Base-by-base conservation (phyloP, 2,797 vertebrate genomes). In the Chrysocyon brachyurus region DNA sequence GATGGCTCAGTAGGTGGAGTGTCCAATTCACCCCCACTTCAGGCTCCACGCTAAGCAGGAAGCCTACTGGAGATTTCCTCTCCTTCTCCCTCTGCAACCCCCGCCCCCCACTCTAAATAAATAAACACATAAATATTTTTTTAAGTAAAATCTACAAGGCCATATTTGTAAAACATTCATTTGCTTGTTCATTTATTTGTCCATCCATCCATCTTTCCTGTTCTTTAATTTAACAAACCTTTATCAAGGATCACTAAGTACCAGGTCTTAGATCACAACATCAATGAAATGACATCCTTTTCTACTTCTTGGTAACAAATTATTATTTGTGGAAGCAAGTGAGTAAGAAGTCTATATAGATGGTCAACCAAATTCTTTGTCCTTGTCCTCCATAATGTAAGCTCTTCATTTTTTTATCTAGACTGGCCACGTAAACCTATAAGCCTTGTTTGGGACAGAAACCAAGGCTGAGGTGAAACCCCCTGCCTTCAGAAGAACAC, bases 81-180 rank as follows among this genome's bases (percentile, higher is more conserved):
- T 68, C 66, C 66, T 4, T 68, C 66, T 63, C 12, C 26, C 26
- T 11, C 40, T 46, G 40, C 40, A 46, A 46, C 40, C 40, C 5
- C 40, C 40, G 1, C 40, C 1, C 40, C 6, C 40, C 5, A 7
- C 40, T 46, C 40, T 46, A 46, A 46, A 46, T 28, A 63, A 28
- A 63, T 12, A 61, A 61, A 61, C 26, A 61, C 22, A 26, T 61
- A 61, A 59, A 59, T 59, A 21, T 68, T 4, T 26, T 61, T 21
- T 11, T 4, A 68, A 94, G 63, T 86, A 40, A 97, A 95, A 90
- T 46, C 77, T 31, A n/a, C 52, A 91, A 87, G 40, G 14, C 26
- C 36, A 16, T 8, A 59, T 70, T 59, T 87, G 15, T 1, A 40
- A 78, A 94, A 59, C 17, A 10, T 73, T 52, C 22, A 14, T 68